Conservation (phyloP, 2,797 vertebrate genomes). For the Lepilemur septentrionalis region DNA sequence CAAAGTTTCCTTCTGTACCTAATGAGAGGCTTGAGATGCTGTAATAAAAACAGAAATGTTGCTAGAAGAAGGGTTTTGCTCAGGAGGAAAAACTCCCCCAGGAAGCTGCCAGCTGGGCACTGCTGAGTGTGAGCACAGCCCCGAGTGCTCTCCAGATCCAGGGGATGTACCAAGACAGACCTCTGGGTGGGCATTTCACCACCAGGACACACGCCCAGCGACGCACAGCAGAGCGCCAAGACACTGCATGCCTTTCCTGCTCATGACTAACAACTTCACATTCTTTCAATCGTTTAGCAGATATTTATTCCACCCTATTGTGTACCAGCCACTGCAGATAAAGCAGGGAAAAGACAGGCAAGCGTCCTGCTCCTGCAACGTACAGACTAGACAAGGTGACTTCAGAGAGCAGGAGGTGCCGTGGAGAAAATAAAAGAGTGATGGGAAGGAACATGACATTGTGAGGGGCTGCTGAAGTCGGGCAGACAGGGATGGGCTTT, state of each 20-base stretch:
- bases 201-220: fast-evolving
- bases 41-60: neutral
- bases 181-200: neutral
- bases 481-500: neutral
- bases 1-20: neutral
- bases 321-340: neutral
- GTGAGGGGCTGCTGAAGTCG: neutral
- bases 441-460: fast-evolving
- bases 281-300: neutral
- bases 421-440: neutral
- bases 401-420: neutral
- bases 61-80: neutral
- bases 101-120: neutral
- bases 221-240: neutral
- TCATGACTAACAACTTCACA: neutral
- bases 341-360: neutral
- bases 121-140: neutral
- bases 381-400: neutral
- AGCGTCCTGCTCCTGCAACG: neutral
- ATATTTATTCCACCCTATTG: neutral
- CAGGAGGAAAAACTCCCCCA: neutral
- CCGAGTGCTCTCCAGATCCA: neutral
- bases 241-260: neutral
- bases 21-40: neutral
- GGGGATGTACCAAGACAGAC: neutral